Conservation (phyloP, 2,888 invertebrate genomes). For the Leptinotarsa tumamoca region DNA sequence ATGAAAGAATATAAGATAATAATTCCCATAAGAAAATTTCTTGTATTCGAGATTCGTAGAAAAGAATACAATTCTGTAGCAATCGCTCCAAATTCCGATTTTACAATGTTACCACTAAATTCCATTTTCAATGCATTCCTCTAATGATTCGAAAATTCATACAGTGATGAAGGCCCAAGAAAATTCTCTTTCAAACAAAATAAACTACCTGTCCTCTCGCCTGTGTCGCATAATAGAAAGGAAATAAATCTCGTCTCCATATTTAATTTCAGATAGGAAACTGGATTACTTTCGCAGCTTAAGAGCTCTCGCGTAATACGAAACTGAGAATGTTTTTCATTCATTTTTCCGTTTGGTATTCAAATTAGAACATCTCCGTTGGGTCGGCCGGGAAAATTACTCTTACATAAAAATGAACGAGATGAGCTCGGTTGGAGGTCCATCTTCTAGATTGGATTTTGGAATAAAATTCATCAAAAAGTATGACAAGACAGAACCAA, state of each 20-base stretch:
- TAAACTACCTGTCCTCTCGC: neutral
- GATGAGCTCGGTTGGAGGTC: neutral
- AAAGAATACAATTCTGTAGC: too few relatives aligned
- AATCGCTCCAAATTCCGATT: too few relatives aligned
- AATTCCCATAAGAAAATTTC: too few relatives aligned
- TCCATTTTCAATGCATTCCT: neutral
- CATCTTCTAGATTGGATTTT: neutral
- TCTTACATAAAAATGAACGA: neutral
- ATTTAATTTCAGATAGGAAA: slow-evolving; percentile 30
- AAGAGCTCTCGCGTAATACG: slow-evolving; percentile 17
- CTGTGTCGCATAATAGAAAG: neutral
- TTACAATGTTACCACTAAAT: neutral
- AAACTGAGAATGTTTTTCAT: slow-evolving; percentile 17
- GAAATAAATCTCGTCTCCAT: slow-evolving; percentile 22
- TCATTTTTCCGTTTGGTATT: slow-evolving; percentile 17
- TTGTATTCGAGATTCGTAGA: too few relatives aligned
- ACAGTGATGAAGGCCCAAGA: neutral
- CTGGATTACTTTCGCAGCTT: slow-evolving; percentile 25
- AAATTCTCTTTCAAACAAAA: neutral
- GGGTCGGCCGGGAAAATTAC: neutral
- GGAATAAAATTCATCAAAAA: neutral
- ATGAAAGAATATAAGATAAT: too few relatives aligned
- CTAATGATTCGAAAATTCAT: neutral
- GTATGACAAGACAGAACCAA: too few relatives aligned
- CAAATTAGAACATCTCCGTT: neutral